Percentiles rank a stretch among this genome's conserved stretches.
These are phyloP conservation scores for Oryzias dopingdopingensis DNA, from an alignment of 2,797 vertebrate species.

Conservation along the genomic window DNA sequence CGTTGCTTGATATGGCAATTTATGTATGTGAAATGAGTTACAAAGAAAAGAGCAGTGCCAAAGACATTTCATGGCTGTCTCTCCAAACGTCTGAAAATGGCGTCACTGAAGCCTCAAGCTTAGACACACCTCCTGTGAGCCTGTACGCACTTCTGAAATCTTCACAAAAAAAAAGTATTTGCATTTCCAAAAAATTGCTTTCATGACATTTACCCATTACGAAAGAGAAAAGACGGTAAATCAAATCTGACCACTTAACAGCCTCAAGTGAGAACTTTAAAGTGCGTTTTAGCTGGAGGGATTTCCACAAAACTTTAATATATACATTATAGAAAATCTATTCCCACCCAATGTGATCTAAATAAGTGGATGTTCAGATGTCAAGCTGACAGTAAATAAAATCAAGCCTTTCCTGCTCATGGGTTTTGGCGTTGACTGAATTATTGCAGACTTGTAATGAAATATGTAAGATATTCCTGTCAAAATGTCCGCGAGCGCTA, in stretches of 20 bases:
- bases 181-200: neutral
- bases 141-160: slow-evolving; percentile 14
- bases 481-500: slow-evolving; percentile 31
- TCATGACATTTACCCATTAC: slow-evolving; percentile 9
- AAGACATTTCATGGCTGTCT: too few species aligned
- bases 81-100: slow-evolving; percentile 13
- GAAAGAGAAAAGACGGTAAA: neutral
- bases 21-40: too few species aligned
- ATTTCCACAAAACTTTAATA: slow-evolving; percentile 2
- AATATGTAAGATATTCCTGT: slow-evolving; percentile 48
- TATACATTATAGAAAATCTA: slow-evolving; percentile 10
- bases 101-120: slow-evolving; percentile 11
- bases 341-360: slow-evolving; percentile 9
- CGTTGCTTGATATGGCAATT: too few species aligned
- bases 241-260: slow-evolving; percentile 3
- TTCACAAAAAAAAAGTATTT: neutral
- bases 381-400: slow-evolving; percentile 35
- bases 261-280: slow-evolving; percentile 10
- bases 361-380: slow-evolving; percentile 26
- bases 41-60: too few species aligned
- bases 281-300: neutral
- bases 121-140: slow-evolving; percentile 1
- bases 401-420: slow-evolving; percentile 31
- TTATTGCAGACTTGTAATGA: slow-evolving; percentile 33
- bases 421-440: slow-evolving; percentile 16